These are phyloP conservation scores for Chionodraco myersi DNA, from an alignment of 2,113 vertebrate species.

Conservation along the genomic window DNA sequence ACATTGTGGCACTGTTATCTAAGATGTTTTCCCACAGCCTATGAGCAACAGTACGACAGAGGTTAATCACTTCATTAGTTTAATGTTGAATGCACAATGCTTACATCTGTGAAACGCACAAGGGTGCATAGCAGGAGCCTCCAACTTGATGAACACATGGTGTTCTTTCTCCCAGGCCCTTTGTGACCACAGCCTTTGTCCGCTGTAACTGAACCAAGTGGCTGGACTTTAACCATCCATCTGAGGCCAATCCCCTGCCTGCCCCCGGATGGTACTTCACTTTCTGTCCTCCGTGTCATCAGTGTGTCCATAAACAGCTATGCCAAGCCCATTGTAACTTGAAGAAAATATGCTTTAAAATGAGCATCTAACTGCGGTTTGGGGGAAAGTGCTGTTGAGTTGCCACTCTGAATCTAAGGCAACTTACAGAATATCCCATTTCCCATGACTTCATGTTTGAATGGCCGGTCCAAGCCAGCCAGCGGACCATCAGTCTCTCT, in stretches of 20 bases:
- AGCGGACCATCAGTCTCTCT: slow-evolving; percentile 10
- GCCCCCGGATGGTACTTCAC: slow-evolving; percentile 33
- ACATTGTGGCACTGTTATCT: slow-evolving; percentile 21
- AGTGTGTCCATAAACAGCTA: slow-evolving; percentile 1
- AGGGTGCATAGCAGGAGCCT: slow-evolving; percentile 24
- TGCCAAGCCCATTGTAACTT: not conserved
- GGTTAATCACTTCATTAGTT: slow-evolving; percentile 38
- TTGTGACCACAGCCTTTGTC: slow-evolving; percentile 46
- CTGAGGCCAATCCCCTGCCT: slow-evolving; percentile 32
- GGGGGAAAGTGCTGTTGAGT: slow-evolving; percentile 17
- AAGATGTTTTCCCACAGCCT: slow-evolving; percentile 37
- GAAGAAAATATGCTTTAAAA: not conserved
- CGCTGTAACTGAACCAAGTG: slow-evolving; percentile 33
- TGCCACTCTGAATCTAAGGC: slow-evolving; percentile 17
- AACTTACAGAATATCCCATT: slow-evolving; percentile 35
- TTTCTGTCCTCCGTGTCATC: slow-evolving; percentile 21
- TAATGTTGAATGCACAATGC: slow-evolving; percentile 17
- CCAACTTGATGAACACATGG: slow-evolving; percentile 30
- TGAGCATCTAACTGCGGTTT: slow-evolving; percentile 37
- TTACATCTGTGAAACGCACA: slow-evolving; percentile 23
- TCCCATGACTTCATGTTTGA: slow-evolving; percentile 65
- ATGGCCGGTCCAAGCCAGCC: slow-evolving; percentile 32
- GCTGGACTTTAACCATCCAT: slow-evolving; percentile 40
- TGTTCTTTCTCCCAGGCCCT: slow-evolving; percentile 48
- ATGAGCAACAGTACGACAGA: slow-evolving; percentile 17